Base-by-base conservation (phyloP, 2,113 vertebrate genomes). In the Nerophis lumbriciformis region DNA sequence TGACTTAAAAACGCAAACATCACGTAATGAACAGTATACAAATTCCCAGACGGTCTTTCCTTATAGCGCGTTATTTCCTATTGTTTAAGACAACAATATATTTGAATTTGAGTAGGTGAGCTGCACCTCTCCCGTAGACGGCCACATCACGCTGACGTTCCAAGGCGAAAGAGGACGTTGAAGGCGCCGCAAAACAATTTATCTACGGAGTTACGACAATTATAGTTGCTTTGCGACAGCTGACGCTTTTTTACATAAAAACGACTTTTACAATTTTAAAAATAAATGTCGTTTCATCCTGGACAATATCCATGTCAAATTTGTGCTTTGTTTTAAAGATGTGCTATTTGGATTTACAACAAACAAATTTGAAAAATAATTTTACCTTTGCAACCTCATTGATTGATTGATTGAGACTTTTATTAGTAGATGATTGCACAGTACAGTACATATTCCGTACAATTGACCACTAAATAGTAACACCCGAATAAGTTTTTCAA, bases 121-220 rank as follows among this genome's bases (percentile, higher is more conserved):
- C 2, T 13, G 39, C 7, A 44, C 38, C 55, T 57, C 38, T 7
- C 4, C 1, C 1, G 8, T 8, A 1, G 6, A 16, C 15, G n/a
- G 7, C 1, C 7, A 4, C 8, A 6, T 1, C 12, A 3, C 2
- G 10, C 56, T 5, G 5, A 1, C 3, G 39, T 4, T 2, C 8
- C 7, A 48, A 11, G 14, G 13, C 1, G 9, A 49, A 60, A 21
- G 16, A 56, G 38, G 10, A n/a, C 0, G 4, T 0, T 0, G 0
- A 0, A 0, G 0, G 2, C 0, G 53, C 0, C 12, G 35, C 61
- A 1, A 35, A 21, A 0, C 0, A 0, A 5, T 85, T 82, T 83
- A 85, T 80, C 72, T 4, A 3, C 0, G 0, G 16, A 16, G 5
- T 73, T 78, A 81, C 83, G 77, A 58, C 81, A 81, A 6, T 71